Percentiles rank a stretch among this genome's conserved stretches.
Conservation (phyloP, 2,113 vertebrate species). For the Origma solitaria region DNA sequence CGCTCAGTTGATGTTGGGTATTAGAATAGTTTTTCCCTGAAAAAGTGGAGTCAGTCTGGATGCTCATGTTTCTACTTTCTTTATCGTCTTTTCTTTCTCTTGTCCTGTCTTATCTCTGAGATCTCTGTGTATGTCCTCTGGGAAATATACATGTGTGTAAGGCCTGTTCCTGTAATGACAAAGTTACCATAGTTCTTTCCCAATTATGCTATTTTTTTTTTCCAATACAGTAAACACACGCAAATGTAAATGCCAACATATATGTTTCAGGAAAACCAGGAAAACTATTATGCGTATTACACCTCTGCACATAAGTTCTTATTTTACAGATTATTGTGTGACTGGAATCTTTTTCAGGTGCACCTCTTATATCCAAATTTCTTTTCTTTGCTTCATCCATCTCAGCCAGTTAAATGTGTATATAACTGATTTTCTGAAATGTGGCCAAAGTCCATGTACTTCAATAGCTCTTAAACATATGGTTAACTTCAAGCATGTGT, state of each 20-base stretch:
- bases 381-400: slow-evolving; percentile 46
- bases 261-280: neutral
- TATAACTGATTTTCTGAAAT: slow-evolving; percentile 50
- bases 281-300: neutral
- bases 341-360: slow-evolving; percentile 46
- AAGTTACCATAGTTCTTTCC: neutral
- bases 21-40: neutral
- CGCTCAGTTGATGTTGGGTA: neutral
- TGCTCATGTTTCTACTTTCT: neutral
- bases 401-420: slow-evolving; percentile 31
- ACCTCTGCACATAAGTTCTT: slow-evolving; percentile 41
- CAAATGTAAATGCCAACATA: neutral
- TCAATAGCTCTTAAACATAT: slow-evolving; percentile 47
- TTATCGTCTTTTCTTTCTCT: neutral
- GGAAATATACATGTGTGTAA: neutral
- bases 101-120: neutral
- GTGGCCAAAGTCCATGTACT: slow-evolving; percentile 29
- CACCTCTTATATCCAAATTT: neutral
- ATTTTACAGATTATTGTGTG: slow-evolving; percentile 27
- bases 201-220: neutral
- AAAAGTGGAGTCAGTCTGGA: neutral
- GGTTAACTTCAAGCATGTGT: slow-evolving; percentile 57
- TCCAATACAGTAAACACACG: neutral
- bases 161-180: neutral
- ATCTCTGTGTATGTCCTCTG: neutral